Evolutionary conservation across 2,888 invertebrate species (phyloP).

Genomic region (Euplexia lucipara): DNA sequence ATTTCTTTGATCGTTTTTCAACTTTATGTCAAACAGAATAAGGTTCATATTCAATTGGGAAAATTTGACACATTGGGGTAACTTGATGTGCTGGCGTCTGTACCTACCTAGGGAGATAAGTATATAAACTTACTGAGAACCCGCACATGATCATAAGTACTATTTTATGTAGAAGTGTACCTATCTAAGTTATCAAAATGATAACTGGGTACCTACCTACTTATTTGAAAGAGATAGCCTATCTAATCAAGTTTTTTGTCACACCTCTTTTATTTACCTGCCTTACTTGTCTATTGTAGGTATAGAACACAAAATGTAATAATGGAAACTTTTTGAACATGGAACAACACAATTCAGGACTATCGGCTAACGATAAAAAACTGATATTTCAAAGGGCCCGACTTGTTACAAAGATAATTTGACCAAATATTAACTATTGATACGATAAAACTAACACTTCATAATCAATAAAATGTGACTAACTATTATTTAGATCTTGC

Average conservation of each 20-base stretch:
- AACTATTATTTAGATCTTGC: not conserved
- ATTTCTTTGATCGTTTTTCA: too few species aligned
- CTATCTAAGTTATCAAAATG: not conserved
- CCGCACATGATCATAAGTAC: not conserved
- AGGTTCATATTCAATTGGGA: too few species aligned
- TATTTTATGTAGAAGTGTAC: not conserved
- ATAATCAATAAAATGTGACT: not conserved
- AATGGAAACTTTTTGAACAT: constrained; percentile 35
- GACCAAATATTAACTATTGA: constrained; percentile 26
- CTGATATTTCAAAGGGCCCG: constrained; percentile 40
- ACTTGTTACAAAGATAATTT: constrained; percentile 31
- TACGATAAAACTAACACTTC: constrained; percentile 25
- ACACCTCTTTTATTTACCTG: constrained; percentile 28
- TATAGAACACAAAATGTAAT: constrained; percentile 21
- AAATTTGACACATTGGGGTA: too few species aligned
- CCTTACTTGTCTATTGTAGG: constrained; percentile 13
- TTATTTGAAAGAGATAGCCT: not conserved
- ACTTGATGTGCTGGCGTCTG: too few species aligned
- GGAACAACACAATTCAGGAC: too few species aligned
- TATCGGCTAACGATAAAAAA: constrained; percentile 2
- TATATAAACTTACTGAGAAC: not conserved
- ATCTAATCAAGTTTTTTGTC: constrained; percentile 19
- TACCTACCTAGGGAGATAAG: too few species aligned
- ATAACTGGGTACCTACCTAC: not conserved
- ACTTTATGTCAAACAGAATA: too few species aligned